These are phyloP conservation scores for Falco columbarius DNA, from an alignment of 2,797 vertebrate species.

Conservation along the genomic window DNA sequence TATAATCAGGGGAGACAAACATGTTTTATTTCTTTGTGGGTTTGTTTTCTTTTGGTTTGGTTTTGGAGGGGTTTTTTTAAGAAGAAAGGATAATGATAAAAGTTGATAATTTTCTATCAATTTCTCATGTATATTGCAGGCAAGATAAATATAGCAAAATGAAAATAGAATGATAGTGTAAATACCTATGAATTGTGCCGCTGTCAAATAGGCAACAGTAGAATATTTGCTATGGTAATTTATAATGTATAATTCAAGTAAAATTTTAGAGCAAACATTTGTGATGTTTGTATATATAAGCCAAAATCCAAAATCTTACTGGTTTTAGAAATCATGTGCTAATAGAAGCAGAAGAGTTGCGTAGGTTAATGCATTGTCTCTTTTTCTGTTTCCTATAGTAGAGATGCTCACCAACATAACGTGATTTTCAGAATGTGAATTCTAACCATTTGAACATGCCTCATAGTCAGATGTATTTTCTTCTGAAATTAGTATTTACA, in stretches of 20 bases:
- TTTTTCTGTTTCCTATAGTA: neutral
- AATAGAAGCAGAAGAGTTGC: slow-evolving; percentile 10
- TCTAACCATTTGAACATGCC: neutral
- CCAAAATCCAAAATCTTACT: slow-evolving; percentile 27
- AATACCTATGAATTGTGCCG: slow-evolving; percentile 47
- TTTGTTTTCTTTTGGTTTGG: neutral
- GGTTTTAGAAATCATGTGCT: neutral
- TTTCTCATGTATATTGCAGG: slow-evolving; percentile 37
- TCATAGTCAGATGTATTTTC: neutral
- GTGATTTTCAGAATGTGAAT: neutral
- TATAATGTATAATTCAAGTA: slow-evolving; percentile 57
- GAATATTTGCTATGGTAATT: slow-evolving; percentile 40
- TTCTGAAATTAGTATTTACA: neutral
- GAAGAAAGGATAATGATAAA: neutral
- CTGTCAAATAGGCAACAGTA: slow-evolving; percentile 36
- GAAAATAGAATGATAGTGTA: slow-evolving; percentile 39
- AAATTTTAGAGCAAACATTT: slow-evolving; percentile 38
- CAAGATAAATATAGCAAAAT: slow-evolving; percentile 15
- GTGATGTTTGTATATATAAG: slow-evolving; percentile 28
- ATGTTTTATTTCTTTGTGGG: neutral
- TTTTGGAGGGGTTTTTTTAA: neutral
- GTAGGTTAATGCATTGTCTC: slow-evolving; percentile 9
- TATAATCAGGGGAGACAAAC: neutral
- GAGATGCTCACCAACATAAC: neutral
- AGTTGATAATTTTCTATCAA: slow-evolving; percentile 32